phyloP scores from a whole-genome alignment of 2,888 invertebrate genomes.

The Oligia strigilis region DNA sequence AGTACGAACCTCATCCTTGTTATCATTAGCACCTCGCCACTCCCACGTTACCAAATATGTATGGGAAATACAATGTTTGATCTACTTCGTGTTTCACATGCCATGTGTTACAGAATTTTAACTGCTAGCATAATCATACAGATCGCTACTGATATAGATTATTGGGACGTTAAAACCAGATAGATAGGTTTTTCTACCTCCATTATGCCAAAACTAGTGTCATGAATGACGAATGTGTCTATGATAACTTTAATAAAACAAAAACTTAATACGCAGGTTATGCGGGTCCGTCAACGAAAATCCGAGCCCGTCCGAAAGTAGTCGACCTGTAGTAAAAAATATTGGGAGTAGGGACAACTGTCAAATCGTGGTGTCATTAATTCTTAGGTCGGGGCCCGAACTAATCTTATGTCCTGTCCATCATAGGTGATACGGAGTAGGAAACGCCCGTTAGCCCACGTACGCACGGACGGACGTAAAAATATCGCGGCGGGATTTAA shows the following conservation, averaged over 20 bases:
- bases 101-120: slow-evolving; percentile 24
- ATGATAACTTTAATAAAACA: not conserved
- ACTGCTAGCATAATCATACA: not conserved
- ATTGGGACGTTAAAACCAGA: too few species aligned
- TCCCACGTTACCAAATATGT: slow-evolving; percentile 86
- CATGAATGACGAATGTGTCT: not conserved
- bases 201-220: not conserved
- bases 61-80: slow-evolving; percentile 83
- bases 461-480: too few species aligned
- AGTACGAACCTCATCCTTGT: slow-evolving; percentile 74
- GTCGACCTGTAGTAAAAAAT: too few species aligned
- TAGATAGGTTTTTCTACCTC: too few species aligned
- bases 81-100: slow-evolving; percentile 67
- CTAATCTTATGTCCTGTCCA: not conserved
- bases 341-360: too few species aligned
- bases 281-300: not conserved
- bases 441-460: not conserved
- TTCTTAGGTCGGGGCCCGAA: not conserved
- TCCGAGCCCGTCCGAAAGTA: too few species aligned
- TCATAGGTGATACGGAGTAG: not conserved
- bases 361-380: too few species aligned
- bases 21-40: slow-evolving; percentile 87
- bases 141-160: too few species aligned
- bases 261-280: not conserved
- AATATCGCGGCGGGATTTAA: too few species aligned